Conservation (phyloP, 2,888 invertebrate genomes). For the Galeopsomyia nigrocyanea region DNA sequence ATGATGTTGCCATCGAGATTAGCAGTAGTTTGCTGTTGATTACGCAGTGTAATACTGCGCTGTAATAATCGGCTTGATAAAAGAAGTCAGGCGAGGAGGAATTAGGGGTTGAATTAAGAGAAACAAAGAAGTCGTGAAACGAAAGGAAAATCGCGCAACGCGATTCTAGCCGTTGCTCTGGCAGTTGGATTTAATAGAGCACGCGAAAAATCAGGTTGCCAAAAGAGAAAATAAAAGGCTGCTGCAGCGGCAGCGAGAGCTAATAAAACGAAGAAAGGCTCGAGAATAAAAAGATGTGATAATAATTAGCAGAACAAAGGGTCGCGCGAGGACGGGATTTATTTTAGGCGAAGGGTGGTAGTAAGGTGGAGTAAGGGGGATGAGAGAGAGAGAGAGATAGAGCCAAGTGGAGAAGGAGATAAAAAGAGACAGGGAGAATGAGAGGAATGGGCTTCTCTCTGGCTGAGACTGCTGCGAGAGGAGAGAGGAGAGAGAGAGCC, state of each 20-base stretch:
- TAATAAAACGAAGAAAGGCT: conserved; percentile 37
- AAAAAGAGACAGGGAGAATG: conserved; percentile 13
- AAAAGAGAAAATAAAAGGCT: conserved; percentile 11
- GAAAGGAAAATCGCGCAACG: conserved; percentile 3
- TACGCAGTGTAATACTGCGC: too few relatives aligned
- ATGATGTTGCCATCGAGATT: neutral
- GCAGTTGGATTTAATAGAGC: neutral
- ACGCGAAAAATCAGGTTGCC: conserved; percentile 19
- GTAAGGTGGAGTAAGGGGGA: neutral
- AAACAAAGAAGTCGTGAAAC: neutral
- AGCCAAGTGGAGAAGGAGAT: conserved; percentile 1
- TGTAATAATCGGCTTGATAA: conserved; percentile 2
- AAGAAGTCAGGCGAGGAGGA: conserved; percentile 10
- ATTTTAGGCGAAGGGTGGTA: conserved; percentile 30
- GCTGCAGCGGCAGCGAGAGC: neutral
- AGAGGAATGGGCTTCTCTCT: neutral
- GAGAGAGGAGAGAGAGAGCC: conserved; percentile 17
- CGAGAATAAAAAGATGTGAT: conserved; percentile 42
- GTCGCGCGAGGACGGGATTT: conserved; percentile 32
- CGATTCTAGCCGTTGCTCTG: neutral
- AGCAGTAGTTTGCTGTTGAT: too few relatives aligned
- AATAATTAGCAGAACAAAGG: conserved; percentile 48
- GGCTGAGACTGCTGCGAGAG: neutral
- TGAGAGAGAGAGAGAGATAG: conserved; percentile 21
- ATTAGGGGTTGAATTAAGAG: conserved; percentile 17